Conservation (phyloP, 2,888 invertebrate genomes). For the Leptopterna dolabrata region DNA sequence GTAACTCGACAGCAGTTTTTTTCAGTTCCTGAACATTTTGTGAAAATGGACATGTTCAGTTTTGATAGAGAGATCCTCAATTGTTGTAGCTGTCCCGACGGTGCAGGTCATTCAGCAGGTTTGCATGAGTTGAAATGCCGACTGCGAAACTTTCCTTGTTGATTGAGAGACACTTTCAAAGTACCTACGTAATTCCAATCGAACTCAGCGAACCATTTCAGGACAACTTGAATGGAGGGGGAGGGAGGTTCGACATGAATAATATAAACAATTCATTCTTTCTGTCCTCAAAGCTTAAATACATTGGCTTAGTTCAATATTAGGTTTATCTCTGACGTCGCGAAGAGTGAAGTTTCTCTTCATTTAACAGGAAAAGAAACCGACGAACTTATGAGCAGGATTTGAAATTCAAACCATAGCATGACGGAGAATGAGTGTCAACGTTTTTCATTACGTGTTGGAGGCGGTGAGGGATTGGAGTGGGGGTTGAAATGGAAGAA, state of each 20-base stretch:
- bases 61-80: too few species aligned
- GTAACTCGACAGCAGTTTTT: too few species aligned
- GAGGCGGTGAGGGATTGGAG: background rate
- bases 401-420: slow-evolving; percentile 48
- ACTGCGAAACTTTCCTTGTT: too few species aligned
- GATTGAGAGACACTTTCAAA: too few species aligned
- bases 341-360: background rate
- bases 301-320: background rate
- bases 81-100: too few species aligned
- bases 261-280: background rate
- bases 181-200: too few species aligned
- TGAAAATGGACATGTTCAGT: too few species aligned
- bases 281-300: background rate
- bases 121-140: too few species aligned
- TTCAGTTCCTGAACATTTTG: too few species aligned
- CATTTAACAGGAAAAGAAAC: slow-evolving; percentile 21
- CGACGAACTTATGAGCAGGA: slow-evolving; percentile 18
- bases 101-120: too few species aligned
- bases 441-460: slow-evolving; percentile 51
- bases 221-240: too few species aligned
- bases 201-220: too few species aligned
- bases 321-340: background rate
- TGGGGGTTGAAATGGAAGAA: background rate
- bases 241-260: background rate
- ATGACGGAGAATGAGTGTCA: slow-evolving; percentile 33